Evolutionary conservation across 2,797 vertebrate species (phyloP).

Genomic region (Monodelphis domestica): DNA sequence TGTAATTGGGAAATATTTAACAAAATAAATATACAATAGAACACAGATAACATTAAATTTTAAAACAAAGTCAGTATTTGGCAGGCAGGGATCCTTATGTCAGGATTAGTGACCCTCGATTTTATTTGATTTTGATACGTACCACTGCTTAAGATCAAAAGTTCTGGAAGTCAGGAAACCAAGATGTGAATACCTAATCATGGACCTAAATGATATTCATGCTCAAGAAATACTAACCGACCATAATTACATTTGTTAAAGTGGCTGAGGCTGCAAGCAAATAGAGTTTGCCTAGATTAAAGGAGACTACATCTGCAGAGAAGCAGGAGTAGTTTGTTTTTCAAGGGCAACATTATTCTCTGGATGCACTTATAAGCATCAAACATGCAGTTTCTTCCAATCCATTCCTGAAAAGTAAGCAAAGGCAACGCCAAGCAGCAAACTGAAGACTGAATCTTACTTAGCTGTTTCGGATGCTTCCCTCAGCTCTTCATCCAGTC

Average conservation of each 20-base stretch:
- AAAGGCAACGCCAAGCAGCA: slow-evolving; percentile 70
- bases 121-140: neutral
- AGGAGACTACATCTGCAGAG: neutral
- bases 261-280: neutral
- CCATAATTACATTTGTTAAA: slow-evolving; percentile 40
- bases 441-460: slow-evolving; percentile 87
- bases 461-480: slow-evolving; percentile 92
- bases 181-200: neutral
- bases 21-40: neutral
- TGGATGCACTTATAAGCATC: slow-evolving; percentile 44
- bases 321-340: slow-evolving; percentile 50
- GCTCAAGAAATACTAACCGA: slow-evolving; percentile 15
- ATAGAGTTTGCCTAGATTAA: slow-evolving; percentile 16
- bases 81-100: neutral
- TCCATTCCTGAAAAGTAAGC: slow-evolving; percentile 67
- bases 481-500: slow-evolving; percentile 96
- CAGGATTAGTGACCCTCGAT: neutral
- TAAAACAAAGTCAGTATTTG: neutral
- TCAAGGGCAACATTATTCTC: slow-evolving; percentile 53
- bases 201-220: slow-evolving; percentile 4
- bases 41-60: neutral
- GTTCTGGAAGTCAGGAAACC: too few relatives aligned
- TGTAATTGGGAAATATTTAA: neutral
- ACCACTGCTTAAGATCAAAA: neutral
- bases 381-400: slow-evolving; percentile 66